A percentile compares a stretch with the other conserved stretches of the same genome.
phyloP scores from a whole-genome alignment of 2,113 vertebrate species.

The Vicugna pacos region DNA sequence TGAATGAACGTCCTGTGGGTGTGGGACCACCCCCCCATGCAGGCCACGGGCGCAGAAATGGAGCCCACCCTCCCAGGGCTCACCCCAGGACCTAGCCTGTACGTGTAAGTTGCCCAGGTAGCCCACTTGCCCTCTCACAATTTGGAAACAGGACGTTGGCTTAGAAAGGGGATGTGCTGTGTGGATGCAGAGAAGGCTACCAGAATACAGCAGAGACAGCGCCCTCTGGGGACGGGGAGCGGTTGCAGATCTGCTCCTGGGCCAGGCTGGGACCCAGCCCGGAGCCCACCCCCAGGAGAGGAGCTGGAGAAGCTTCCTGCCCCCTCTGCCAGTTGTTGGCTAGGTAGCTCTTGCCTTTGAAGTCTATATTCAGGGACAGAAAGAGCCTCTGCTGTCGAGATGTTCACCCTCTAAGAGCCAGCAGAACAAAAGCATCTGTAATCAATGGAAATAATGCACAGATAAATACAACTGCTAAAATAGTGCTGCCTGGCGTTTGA shows the following conservation, averaged over 20 bases:
- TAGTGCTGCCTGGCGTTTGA: not conserved
- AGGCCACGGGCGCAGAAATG: no score
- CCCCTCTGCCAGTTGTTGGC: not conserved
- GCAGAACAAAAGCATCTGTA: not conserved
- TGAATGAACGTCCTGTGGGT: rapidly evolving
- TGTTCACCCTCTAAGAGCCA: not conserved
- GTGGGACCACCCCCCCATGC: not conserved
- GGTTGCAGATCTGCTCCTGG: not conserved
- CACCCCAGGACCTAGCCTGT: not conserved
- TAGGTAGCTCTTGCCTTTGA: not conserved
- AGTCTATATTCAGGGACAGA: not conserved
- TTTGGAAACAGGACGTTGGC: not conserved
- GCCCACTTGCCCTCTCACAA: not conserved
- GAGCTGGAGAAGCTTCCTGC: not conserved
- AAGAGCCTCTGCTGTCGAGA: not conserved
- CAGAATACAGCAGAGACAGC: not conserved
- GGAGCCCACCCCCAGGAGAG: not conserved
- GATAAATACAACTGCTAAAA: not conserved
- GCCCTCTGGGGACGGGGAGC: no score
- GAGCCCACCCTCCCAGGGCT: not conserved
- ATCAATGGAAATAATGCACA: not conserved
- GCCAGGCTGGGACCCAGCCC: not conserved
- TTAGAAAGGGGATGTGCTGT: not conserved
- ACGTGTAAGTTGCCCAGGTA: not conserved
- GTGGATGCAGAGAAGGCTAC: not conserved